These are phyloP conservation scores for Panthera uncia DNA, from an alignment of 2,113 vertebrate genomes.

Conservation along the genomic window DNA sequence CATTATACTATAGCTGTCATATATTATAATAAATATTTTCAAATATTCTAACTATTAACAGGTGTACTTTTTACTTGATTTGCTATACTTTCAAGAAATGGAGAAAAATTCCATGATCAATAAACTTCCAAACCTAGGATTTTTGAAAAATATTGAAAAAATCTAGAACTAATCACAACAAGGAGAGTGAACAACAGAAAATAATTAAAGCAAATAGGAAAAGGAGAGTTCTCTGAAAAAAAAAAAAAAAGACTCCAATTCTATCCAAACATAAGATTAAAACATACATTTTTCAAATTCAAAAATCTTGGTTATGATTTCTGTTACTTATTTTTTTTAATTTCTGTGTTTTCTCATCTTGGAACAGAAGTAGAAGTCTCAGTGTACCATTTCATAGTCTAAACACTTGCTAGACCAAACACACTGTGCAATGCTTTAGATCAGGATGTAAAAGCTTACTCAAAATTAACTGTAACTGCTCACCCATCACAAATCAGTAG, in stretches of 20 bases:
- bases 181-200: neutral
- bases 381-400: neutral
- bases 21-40: neutral
- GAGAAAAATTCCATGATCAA: neutral
- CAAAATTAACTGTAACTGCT: neutral
- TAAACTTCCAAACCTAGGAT: neutral
- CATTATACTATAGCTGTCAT: neutral
- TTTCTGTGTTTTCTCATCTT: neutral
- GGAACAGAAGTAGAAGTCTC: neutral
- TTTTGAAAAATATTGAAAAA: neutral
- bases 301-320: neutral
- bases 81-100: neutral
- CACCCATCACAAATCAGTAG: neutral
- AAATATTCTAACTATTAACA: neutral
- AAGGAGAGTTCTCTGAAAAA: neutral
- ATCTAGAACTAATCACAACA: neutral
- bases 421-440: neutral
- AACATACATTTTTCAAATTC: neutral
- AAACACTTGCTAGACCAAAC: constrained; percentile 22
- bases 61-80: neutral
- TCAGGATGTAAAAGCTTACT: neutral
- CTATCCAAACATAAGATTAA: constrained; percentile 13
- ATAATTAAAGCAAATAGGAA: neutral
- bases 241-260: neutral
- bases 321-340: neutral